phyloP scores from a whole-genome alignment of 2,113 vertebrate genomes.

The Amazona vittata region DNA sequence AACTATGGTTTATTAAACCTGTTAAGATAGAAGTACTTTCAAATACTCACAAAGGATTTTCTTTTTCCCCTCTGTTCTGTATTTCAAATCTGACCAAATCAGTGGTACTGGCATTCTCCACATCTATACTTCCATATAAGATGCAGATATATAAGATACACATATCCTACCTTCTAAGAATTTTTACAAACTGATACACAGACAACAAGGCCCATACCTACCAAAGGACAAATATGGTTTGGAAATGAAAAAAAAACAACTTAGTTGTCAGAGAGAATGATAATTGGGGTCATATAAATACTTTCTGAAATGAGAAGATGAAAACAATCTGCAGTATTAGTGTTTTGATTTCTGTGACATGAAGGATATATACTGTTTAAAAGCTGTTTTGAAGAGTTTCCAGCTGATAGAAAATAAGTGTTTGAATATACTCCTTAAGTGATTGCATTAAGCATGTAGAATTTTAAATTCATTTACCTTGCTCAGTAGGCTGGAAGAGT shows the following conservation, averaged over 20 bases:
- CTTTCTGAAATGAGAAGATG: not conserved
- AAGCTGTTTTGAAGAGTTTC: not conserved
- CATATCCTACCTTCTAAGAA: not conserved
- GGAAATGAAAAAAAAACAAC: not conserved
- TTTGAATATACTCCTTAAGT: not conserved
- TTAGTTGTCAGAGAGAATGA: not conserved
- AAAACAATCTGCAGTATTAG: not conserved
- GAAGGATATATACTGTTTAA: not conserved
- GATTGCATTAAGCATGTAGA: not conserved
- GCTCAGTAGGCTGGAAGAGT: not conserved
- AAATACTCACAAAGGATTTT: not conserved
- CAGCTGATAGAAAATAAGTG: not conserved
- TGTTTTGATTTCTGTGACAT: not conserved
- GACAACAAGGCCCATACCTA: not conserved
- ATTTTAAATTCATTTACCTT: not conserved
- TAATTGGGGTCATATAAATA: not conserved
- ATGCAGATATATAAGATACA: not conserved
- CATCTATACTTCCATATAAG: not conserved
- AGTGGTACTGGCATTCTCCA: not conserved
- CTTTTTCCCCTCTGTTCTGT: not conserved
- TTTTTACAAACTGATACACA: not conserved
- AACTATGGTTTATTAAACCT: not conserved
- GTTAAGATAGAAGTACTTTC: not conserved
- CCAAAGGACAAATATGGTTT: not conserved
- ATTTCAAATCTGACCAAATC: not conserved